A percentile compares a stretch with the other conserved stretches of the same genome.
These are phyloP conservation scores for Apteryx owenii DNA, from an alignment of 2,113 vertebrate species.

Conservation along the genomic window DNA sequence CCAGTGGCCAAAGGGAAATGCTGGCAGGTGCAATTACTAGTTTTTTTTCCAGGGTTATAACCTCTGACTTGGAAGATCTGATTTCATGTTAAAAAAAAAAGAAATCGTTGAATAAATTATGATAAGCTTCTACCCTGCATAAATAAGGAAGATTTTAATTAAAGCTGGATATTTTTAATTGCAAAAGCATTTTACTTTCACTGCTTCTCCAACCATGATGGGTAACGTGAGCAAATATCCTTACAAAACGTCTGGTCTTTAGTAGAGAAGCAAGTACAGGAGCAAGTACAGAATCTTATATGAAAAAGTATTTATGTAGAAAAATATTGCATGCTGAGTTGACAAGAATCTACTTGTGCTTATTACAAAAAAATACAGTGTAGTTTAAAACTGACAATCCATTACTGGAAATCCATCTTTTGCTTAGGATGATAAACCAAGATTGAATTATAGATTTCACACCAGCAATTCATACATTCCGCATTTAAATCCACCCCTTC, in stretches of 20 bases:
- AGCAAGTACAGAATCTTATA: neutral
- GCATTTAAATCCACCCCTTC: conserved; percentile 22
- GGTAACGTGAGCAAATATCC: neutral
- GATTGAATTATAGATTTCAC: conserved; percentile 68
- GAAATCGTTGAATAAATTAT: conserved; percentile 16
- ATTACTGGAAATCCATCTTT: conserved; percentile 59
- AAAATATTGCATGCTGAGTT: neutral
- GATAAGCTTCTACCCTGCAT: neutral
- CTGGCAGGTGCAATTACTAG: conserved; percentile 62
- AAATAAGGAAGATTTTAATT: neutral
- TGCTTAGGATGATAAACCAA: conserved; percentile 58
- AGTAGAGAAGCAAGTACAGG: neutral
- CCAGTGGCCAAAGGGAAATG: conserved; percentile 24
- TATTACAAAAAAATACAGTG: conserved; percentile 23
- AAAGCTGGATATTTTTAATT: conserved; percentile 1
- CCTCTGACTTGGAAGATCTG: conserved; percentile 8
- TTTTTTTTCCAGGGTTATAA: conserved; percentile 48
- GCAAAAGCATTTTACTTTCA: neutral
- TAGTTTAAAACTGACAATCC: conserved; percentile 45
- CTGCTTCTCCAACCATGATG: neutral
- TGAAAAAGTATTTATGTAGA: neutral
- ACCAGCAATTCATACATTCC: neutral
- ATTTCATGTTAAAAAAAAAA: neutral
- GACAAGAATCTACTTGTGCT: conserved; percentile 43
- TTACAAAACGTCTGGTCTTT: neutral